phyloP scores from a whole-genome alignment of 2,888 invertebrate genomes.

The Drosophila monieri region DNA sequence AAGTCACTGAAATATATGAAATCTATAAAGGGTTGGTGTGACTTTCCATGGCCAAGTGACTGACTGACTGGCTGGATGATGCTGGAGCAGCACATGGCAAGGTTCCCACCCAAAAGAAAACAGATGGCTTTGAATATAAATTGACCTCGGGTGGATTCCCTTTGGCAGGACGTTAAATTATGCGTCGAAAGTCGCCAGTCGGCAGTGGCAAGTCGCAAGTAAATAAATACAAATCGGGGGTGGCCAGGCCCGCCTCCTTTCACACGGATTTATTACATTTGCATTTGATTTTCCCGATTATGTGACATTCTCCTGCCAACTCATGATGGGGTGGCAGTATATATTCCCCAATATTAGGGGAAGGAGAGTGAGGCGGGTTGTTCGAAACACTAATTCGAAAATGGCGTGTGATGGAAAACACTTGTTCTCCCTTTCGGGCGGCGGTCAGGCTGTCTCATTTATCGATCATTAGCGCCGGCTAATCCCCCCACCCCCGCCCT shows the following conservation, averaged over 20 bases:
- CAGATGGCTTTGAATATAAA: conserved; percentile 64
- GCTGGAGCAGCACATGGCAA: conserved; percentile 52
- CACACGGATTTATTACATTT: conserved; percentile 72
- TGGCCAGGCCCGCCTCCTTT: conserved; percentile 40
- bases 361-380: background rate
- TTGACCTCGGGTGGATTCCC: conserved; percentile 48
- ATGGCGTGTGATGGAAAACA: conserved; percentile 74
- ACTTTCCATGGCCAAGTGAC: conserved; percentile 26
- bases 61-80: conserved; percentile 7
- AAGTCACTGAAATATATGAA: conserved; percentile 8
- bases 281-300: conserved; percentile 63
- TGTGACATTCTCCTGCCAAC: conserved; percentile 53
- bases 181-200: conserved; percentile 60
- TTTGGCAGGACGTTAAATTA: conserved; percentile 63
- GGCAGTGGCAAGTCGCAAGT: conserved; percentile 40
- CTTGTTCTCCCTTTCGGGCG: conserved; percentile 55
- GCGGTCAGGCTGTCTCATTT: conserved; percentile 57
- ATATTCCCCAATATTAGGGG: background rate
- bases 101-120: conserved; percentile 55
- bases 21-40: background rate
- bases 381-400: conserved; percentile 61
- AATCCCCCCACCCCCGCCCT: conserved; percentile 4
- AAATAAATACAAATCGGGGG: conserved; percentile 56
- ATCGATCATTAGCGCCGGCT: conserved; percentile 62
- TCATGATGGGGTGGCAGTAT: conserved; percentile 22